phyloP scores from a whole-genome alignment of 1,140 invertebrate species.

The Hydropsyche tenuis region DNA sequence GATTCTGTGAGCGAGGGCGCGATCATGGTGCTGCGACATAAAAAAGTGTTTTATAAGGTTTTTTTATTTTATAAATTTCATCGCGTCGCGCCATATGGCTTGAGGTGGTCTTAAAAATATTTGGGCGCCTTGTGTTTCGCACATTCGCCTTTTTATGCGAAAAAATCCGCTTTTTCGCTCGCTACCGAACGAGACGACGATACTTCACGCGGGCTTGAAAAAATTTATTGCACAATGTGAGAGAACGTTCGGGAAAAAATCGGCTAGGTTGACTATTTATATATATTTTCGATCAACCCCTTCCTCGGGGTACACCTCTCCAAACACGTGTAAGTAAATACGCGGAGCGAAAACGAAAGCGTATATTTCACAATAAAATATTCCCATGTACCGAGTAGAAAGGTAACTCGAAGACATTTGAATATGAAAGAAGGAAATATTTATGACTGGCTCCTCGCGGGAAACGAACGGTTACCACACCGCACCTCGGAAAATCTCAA shows the following conservation, averaged over 20 bases:
- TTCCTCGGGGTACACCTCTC: too few species aligned
- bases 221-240: too few species aligned
- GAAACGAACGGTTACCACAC: background rate
- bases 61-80: too few species aligned
- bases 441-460: background rate
- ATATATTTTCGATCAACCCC: too few species aligned
- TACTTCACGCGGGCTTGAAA: background rate
- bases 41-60: too few species aligned
- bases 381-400: background rate
- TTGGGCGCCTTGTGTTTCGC: constrained; percentile 23
- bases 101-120: background rate
- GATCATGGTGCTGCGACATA: too few species aligned
- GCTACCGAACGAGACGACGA: background rate
- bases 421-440: constrained; percentile 15
- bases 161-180: background rate
- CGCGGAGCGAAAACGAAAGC: background rate
- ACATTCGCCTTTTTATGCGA: constrained; percentile 14
- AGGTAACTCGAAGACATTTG: constrained; percentile 1
- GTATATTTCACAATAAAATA: constrained; percentile 12
- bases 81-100: constrained; percentile 16
- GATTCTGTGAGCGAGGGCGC: too few species aligned
- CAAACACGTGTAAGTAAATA: constrained; percentile 1
- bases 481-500: background rate
- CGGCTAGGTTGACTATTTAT: too few species aligned
- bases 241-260: too few species aligned